A percentile compares a stretch with the other conserved stretches of the same genome.
phyloP scores from a whole-genome alignment of 2,113 vertebrate genomes.

The Hystrix brachyura region DNA sequence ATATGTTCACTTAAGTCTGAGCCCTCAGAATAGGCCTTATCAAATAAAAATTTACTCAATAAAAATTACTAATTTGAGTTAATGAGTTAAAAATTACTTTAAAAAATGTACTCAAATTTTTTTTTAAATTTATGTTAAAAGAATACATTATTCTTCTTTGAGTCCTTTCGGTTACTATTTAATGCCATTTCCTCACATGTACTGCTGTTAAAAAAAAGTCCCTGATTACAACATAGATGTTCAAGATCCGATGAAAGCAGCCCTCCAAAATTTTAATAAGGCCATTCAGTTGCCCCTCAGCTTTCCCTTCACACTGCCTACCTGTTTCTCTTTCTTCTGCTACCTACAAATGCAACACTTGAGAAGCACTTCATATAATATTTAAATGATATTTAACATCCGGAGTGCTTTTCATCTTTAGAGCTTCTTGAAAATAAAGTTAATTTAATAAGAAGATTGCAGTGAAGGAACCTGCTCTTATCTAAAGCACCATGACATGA shows the following conservation, averaged over 20 bases:
- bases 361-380: constrained; percentile 79
- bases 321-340: not conserved
- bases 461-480: constrained; percentile 69
- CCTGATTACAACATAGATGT: not conserved
- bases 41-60: not conserved
- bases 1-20: not conserved
- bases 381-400: constrained; percentile 82
- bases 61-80: not conserved
- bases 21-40: not conserved
- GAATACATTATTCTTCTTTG: not conserved
- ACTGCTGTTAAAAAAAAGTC: not conserved
- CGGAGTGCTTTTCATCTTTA: constrained; percentile 77
- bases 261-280: not conserved
- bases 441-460: constrained; percentile 81
- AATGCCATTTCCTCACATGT: not conserved
- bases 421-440: constrained; percentile 81
- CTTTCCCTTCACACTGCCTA: not conserved
- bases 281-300: not conserved
- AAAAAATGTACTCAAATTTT: not conserved
- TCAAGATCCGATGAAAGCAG: not conserved
- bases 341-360: constrained; percentile 62
- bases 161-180: not conserved
- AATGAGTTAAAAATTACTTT: not conserved
- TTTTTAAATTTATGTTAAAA: not conserved
- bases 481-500: constrained; percentile 55